Evolutionary conservation across 2,113 vertebrate species (phyloP), one percentile per base, ranked within the genome.

Genomic region (Pseudopodoces humilis): DNA sequence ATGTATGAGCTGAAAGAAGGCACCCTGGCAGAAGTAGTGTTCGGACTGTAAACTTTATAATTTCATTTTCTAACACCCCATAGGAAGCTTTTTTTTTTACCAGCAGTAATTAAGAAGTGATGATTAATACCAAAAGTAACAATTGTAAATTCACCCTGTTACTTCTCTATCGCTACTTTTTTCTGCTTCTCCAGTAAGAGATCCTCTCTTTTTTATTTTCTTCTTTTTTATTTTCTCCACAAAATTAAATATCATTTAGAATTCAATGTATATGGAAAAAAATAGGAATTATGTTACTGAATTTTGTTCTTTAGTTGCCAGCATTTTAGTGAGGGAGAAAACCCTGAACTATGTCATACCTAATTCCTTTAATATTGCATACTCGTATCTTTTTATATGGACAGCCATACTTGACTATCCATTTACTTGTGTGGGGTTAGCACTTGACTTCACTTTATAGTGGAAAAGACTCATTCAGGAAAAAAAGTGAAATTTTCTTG

Each of bases 151-250:
- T 15, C 22, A 72, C 2, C 2, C 5, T 21, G 2, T 47, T 62
- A 39, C 39, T 41, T 49, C 20, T 63, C 11, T 69, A 23, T 58
- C 1, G 1, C 6, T 76, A 30, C 18, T 19, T 74, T 85, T 77
- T 35, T 10, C 15, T 46, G 4, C 3, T 76, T 14, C 33, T 90
- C 6, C 8, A 37, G 11, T 75, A 63, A 56, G 5, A 52, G 3
- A 31, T 15, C 1, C 2, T 27, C 2, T 12, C 0, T 47, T 15
- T 41, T 31, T 18, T 4, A 13, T 28, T 27, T 27, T 15, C 39
- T 39, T 39, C 39, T 39, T 28, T 33, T 17, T 13, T 64, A 23
- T 68, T 63, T 49, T 19, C 18, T 46, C 13, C 11, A 31, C 13
- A 59, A 3, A 1, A 13, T 58, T 86, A 50, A 31, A 43, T 68